Percentiles rank a stretch among this genome's conserved stretches.
These are phyloP conservation scores for Bryconaethiops microstoma DNA, from an alignment of 2,797 vertebrate genomes.

Conservation along the genomic window DNA sequence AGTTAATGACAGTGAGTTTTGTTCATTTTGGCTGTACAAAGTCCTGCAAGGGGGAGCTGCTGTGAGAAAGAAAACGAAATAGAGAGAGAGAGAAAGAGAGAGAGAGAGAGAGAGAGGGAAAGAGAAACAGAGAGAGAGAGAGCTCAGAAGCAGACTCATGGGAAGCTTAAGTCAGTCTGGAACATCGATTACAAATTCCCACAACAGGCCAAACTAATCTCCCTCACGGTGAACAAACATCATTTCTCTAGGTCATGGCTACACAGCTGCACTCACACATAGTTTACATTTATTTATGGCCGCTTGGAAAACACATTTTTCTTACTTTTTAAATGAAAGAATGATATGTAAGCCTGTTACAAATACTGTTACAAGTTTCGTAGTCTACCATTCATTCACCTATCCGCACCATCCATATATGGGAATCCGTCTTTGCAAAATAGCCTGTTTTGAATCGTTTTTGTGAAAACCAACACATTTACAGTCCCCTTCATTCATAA, in stretches of 20 bases:
- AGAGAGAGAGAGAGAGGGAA: too few relatives aligned
- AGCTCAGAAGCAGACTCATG: slow-evolving; percentile 17
- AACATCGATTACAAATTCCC: neutral
- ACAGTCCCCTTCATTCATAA: too few relatives aligned
- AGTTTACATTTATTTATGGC: neutral
- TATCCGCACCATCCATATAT: too few relatives aligned
- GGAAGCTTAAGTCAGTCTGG: slow-evolving; percentile 1
- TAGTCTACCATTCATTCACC: too few relatives aligned
- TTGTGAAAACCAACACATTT: too few relatives aligned
- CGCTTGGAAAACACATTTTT: neutral
- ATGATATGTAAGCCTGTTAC: neutral
- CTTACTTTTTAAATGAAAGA: too few relatives aligned
- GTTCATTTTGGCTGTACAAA: slow-evolving; percentile 23
- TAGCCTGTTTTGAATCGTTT: too few relatives aligned
- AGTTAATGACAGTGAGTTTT: slow-evolving; percentile 43
- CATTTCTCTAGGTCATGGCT: neutral
- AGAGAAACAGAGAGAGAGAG: slow-evolving; percentile 8
- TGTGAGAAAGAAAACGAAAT: slow-evolving; percentile 41
- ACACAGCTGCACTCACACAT: neutral
- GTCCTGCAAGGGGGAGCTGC: slow-evolving; percentile 43
- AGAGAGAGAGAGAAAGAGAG: too few relatives aligned
- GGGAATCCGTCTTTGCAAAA: too few relatives aligned
- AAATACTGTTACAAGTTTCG: neutral
- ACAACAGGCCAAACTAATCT: neutral
- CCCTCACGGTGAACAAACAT: neutral